Percentiles rank a stretch among this genome's conserved stretches.
Conservation (phyloP, 1,140 invertebrate genomes). For the Hyles euphorbiae region DNA sequence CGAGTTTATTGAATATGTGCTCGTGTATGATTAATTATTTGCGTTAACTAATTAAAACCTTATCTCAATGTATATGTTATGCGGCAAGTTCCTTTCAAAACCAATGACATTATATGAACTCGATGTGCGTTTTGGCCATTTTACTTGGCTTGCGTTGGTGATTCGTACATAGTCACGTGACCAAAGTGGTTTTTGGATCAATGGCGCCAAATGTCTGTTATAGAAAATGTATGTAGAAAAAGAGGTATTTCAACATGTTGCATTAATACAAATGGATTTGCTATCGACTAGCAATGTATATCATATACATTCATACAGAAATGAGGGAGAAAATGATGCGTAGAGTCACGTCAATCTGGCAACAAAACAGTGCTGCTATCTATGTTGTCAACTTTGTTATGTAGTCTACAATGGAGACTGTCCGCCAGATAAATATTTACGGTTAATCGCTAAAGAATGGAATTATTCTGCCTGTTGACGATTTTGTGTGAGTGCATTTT, state of each 20-base stretch:
- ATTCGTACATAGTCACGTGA: conserved; percentile 76
- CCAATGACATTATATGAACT: conserved; percentile 71
- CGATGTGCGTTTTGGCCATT: conserved; percentile 74
- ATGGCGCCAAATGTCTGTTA: conserved; percentile 74
- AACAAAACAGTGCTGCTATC: conserved; percentile 75
- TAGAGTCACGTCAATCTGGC: conserved; percentile 71
- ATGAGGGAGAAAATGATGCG: conserved; percentile 60
- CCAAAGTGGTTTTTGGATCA: conserved; percentile 71
- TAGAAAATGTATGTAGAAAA: conserved; percentile 69
- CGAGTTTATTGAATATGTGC: conserved; percentile 58
- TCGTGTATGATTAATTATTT: conserved; percentile 48
- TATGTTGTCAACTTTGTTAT: conserved; percentile 75
- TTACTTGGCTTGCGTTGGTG: conserved; percentile 73
- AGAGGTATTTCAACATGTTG: conserved; percentile 45
- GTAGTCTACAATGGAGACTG: conserved; percentile 66
- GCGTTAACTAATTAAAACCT: conserved; percentile 37
- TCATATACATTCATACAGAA: conserved; percentile 40
- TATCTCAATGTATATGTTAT: conserved; percentile 62
- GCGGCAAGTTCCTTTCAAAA: conserved; percentile 61
- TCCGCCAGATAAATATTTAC: conserved; percentile 72
- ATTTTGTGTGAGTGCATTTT: conserved; percentile 41
- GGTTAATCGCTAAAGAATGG: conserved; percentile 47
- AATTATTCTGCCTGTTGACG: conserved; percentile 25
- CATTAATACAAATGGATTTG: conserved; percentile 43
- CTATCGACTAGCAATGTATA: conserved; percentile 63